Conservation (phyloP, 1,140 invertebrate genomes). For the Frieseomelitta varia region DNA sequence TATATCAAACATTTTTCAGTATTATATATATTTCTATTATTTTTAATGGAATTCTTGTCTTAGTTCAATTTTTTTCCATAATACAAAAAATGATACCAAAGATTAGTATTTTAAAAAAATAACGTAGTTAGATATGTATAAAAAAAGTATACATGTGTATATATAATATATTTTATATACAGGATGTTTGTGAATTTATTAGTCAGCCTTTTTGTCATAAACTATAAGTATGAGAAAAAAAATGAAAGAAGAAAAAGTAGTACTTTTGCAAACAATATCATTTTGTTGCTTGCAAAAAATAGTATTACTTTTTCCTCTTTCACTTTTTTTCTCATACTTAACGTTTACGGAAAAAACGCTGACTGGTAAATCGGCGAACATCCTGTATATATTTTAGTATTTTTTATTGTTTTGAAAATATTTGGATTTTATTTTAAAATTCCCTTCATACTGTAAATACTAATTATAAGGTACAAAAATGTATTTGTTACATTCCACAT, state of each 20-base stretch:
- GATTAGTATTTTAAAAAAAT: constrained; percentile 11
- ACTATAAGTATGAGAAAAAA: no score
- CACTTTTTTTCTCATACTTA: no score
- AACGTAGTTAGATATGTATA: constrained; percentile 7
- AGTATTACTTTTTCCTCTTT: neutral
- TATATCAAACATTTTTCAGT: neutral
- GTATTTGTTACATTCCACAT: constrained; percentile 29
- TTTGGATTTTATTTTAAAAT: constrained; percentile 5
- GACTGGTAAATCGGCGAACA: no score
- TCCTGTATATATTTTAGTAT: neutral
- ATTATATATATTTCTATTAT: neutral
- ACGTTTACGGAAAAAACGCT: no score
- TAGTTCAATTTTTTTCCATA: constrained; percentile 11
- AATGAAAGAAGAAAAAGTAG: no score
- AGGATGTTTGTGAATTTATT: neutral
- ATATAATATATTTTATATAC: neutral
- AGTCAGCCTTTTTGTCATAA: no score
- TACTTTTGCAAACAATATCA: no score
- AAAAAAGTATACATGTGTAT: neutral
- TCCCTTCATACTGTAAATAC: neutral
- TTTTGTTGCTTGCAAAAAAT: neutral
- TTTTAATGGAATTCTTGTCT: neutral
- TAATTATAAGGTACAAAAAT: neutral
- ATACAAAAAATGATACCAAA: constrained; percentile 24
- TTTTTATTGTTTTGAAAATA: neutral